Percentiles rank a stretch among this genome's conserved stretches.
phyloP scores from a whole-genome alignment of 53 echinoderm and acorn worm genomes.

The Temnopleurus reevesii region DNA sequence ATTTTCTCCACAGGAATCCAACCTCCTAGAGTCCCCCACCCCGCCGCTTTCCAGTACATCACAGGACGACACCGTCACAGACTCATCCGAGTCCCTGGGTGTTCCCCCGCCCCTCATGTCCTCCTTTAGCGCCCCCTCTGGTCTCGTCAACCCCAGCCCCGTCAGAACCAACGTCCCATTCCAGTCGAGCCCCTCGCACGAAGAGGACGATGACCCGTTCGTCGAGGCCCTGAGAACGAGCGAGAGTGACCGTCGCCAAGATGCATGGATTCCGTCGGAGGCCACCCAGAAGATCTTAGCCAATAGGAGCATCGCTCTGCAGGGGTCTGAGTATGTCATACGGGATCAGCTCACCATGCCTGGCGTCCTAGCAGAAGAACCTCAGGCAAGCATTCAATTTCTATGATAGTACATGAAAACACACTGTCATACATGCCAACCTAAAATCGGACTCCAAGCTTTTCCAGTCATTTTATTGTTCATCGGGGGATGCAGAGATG shows the following conservation, averaged over 20 bases:
- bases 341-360: slow-evolving; percentile 95
- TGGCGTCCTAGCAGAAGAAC: slow-evolving; percentile 84
- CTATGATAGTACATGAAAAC: too few relatives aligned
- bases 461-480: too few relatives aligned
- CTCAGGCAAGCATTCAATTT: slow-evolving; percentile 68
- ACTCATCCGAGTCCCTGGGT: not conserved
- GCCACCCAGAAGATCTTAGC: slow-evolving; percentile 73
- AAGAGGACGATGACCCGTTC: slow-evolving; percentile 62
- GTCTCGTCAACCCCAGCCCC: slow-evolving; percentile 6
- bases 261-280: slow-evolving; percentile 87
- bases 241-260: slow-evolving; percentile 82
- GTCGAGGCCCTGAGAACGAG: slow-evolving; percentile 78
- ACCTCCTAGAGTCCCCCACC: not conserved
- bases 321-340: slow-evolving; percentile 83
- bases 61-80: not conserved
- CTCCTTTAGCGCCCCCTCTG: slow-evolving; percentile 52
- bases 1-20: not conserved
- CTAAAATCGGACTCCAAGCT: too few relatives aligned
- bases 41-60: slow-evolving; percentile 8
- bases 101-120: slow-evolving; percentile 35
- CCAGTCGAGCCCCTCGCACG: slow-evolving; percentile 33
- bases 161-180: slow-evolving; percentile 19
- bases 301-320: slow-evolving; percentile 64
- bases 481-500: too few relatives aligned
- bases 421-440: too few relatives aligned